Base-by-base conservation (phyloP, 2,113 vertebrate species). In the Chauna torquata region DNA sequence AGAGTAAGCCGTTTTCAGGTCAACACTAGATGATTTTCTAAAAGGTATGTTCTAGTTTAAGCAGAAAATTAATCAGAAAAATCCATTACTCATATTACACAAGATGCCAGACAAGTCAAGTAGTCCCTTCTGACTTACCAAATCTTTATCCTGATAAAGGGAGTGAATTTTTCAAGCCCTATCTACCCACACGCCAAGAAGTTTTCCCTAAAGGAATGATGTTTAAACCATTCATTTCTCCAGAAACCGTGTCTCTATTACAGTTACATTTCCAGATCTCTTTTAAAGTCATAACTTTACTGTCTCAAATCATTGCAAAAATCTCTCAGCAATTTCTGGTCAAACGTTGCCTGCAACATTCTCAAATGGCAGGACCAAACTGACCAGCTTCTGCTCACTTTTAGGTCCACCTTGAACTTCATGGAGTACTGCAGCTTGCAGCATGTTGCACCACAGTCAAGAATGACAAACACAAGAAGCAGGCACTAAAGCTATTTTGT, bases 391-490 rank as follows among this genome's bases (percentile, higher is more conserved):
- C 59, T 52, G 52, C 45, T 71, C 45, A 40, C 42, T n/a, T 28
- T 44, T n/a, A n/a, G 10, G 23, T 16, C 34, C 70, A 57, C 5
- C 36, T 5, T 22, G 71, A 84, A 24, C 40, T 69, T 40, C 15
- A 38, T 0, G 2, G 15, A 75, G n/a, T 5, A 7, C 36, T 9
- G 6, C 58, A 74, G 44, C 20, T 12, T 8, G 4, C 50, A 62
- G 40, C 15, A 7, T 0, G 4, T 1, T 66, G 24, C 32, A 49
- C 42, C 24, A 1, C 13, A 5, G 25, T 14, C 38, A 23, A 14
- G 12, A 68, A 61, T 0, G 2, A 76, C 66, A 80, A 85, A 69
- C 2, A 14, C 25, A 72, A 72, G 7, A 52, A 61, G 52, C 1
- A 58, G 32, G 30, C 18, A 52, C 40, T 9, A 22, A 86, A 70